Evolutionary conservation across 2,888 invertebrate genomes (phyloP).

Genomic region (Podotricha telesiphe): DNA sequence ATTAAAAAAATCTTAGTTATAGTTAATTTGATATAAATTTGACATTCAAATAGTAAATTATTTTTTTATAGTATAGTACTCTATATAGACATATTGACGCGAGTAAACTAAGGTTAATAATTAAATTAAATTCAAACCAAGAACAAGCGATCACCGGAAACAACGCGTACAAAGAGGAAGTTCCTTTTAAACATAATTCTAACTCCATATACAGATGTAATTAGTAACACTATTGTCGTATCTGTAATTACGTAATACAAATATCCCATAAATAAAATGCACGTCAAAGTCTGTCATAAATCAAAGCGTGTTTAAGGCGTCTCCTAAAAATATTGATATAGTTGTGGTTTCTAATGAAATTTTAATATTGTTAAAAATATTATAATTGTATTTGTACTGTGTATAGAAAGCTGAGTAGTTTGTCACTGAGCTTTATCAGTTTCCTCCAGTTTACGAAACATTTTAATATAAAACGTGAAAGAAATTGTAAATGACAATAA

Average conservation of each 20-base stretch:
- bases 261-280: not conserved
- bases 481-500: no score
- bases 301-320: not conserved
- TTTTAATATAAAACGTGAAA: no score
- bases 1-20: no score
- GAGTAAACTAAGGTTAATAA: constrained; percentile 52
- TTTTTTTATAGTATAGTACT: constrained; percentile 4
- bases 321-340: no score
- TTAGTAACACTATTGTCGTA: constrained; percentile 12
- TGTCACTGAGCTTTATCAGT: no score
- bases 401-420: no score
- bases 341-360: no score
- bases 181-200: constrained; percentile 56
- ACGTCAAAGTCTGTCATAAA: not conserved
- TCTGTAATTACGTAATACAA: not conserved
- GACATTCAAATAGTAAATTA: not conserved
- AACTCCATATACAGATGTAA: constrained; percentile 26
- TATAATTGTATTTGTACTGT: no score
- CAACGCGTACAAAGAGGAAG: constrained; percentile 53
- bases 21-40: not conserved
- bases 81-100: constrained; percentile 27
- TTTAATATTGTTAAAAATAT: no score
- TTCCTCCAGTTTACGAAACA: no score
- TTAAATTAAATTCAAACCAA: constrained; percentile 65
- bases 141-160: constrained; percentile 58